These are phyloP conservation scores for Spisula solida DNA, from an alignment of 2,888 invertebrate genomes.

Conservation along the genomic window DNA sequence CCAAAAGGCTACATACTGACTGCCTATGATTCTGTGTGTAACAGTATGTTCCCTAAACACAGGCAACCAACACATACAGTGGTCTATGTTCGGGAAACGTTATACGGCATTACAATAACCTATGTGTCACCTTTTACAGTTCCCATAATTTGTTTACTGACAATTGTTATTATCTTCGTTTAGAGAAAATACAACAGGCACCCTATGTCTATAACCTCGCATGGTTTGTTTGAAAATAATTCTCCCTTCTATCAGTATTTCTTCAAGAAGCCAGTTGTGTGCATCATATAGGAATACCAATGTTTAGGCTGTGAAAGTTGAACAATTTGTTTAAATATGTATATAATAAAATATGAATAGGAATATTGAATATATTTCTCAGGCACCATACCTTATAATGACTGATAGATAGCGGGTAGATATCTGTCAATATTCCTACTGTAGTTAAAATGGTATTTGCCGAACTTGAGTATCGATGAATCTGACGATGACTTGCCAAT, in stretches of 20 bases:
- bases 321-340: slow-evolving; percentile 3
- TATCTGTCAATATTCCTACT: not conserved
- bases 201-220: not conserved
- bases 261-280: not conserved
- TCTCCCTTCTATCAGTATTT: not conserved
- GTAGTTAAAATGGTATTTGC: slow-evolving; percentile 14
- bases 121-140: no score
- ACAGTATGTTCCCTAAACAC: no score
- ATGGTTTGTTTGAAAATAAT: not conserved
- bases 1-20: no score
- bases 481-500: slow-evolving; percentile 22
- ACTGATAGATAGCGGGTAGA: slow-evolving; percentile 12
- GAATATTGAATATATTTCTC: not conserved
- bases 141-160: no score
- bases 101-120: no score
- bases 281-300: not conserved
- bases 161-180: no score
- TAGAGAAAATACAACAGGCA: not conserved
- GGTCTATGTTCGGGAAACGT: no score
- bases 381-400: not conserved
- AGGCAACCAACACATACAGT: no score
- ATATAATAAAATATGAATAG: not conserved
- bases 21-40: no score
- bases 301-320: not conserved
- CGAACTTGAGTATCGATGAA: not conserved